Conservation (phyloP, 2,888 invertebrate species). For the Amblyjoppa fuscipennis region DNA sequence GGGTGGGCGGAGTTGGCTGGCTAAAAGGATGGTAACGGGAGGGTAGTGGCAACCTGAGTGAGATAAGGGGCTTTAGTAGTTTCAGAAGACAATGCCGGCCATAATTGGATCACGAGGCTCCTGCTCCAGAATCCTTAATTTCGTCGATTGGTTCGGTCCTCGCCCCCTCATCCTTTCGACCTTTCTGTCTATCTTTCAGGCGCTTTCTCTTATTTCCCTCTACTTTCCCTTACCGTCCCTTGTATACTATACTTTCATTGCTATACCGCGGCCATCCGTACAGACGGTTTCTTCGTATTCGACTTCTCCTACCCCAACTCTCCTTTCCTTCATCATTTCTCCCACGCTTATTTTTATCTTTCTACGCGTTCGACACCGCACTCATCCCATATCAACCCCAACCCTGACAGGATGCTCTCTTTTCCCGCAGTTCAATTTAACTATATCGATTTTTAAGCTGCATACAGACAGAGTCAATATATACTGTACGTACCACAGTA, state of each 20-base stretch:
- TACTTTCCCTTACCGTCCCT: slow-evolving; percentile 1
- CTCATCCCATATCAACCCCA: not conserved
- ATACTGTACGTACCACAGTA: not conserved
- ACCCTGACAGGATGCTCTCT: slow-evolving; percentile 4
- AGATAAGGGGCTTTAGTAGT: slow-evolving; percentile 80
- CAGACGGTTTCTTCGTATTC: slow-evolving; percentile 12
- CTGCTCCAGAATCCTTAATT: slow-evolving; percentile 80
- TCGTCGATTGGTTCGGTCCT: slow-evolving; percentile 76
- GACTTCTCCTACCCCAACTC: slow-evolving; percentile 39
- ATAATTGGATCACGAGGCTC: slow-evolving; percentile 81
- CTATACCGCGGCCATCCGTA: slow-evolving; percentile 19
- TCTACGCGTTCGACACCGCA: slow-evolving; percentile 13
- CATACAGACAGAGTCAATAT: not conserved
- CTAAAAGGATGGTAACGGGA: slow-evolving; percentile 64
- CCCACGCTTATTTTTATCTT: slow-evolving; percentile 51
- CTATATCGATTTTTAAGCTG: slow-evolving; percentile 17
- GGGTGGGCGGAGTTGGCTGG: slow-evolving; percentile 69
- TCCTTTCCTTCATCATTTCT: slow-evolving; percentile 61
- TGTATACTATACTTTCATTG: slow-evolving; percentile 19
- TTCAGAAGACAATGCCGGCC: slow-evolving; percentile 80
- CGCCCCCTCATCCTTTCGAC: slow-evolving; percentile 56
- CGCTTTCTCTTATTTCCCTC: slow-evolving; percentile 32
- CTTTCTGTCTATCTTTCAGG: slow-evolving; percentile 46
- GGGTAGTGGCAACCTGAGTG: slow-evolving; percentile 72
- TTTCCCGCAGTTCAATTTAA: slow-evolving; percentile 5